These are phyloP conservation scores for Potamilus streckersoni DNA, from an alignment of 1,140 invertebrate species.

Conservation along the genomic window DNA sequence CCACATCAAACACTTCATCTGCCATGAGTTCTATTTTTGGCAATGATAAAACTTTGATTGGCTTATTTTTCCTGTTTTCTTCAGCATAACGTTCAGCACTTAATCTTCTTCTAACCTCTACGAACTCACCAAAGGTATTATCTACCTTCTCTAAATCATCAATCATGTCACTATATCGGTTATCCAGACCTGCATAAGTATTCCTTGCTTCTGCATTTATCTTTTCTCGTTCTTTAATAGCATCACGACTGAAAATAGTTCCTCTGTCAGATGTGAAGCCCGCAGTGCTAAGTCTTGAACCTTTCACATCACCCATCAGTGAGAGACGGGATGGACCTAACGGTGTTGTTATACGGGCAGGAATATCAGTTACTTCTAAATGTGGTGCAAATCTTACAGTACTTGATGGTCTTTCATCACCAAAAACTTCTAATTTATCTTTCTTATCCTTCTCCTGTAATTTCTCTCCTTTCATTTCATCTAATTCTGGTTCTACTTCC, in stretches of 20 bases:
- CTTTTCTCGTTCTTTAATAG: slow-evolving; percentile 47
- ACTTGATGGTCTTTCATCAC: slow-evolving; percentile 32
- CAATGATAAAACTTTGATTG: too few relatives aligned
- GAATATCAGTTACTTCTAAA: slow-evolving; percentile 39
- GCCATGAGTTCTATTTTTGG: too few relatives aligned
- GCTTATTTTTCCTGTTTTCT: too few relatives aligned
- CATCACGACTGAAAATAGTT: slow-evolving; percentile 48
- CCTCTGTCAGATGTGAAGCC: slow-evolving; percentile 31
- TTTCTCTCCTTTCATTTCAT: not conserved
- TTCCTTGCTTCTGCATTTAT: slow-evolving; percentile 46
- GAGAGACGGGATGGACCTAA: slow-evolving; percentile 33
- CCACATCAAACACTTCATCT: too few relatives aligned
- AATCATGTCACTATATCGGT: slow-evolving; percentile 46
- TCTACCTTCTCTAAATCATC: slow-evolving; percentile 46
- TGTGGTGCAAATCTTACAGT: slow-evolving; percentile 41
- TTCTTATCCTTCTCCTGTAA: not conserved
- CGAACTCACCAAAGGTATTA: slow-evolving; percentile 32
- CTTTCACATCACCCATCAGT: slow-evolving; percentile 28
- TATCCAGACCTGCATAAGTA: slow-evolving; percentile 45
- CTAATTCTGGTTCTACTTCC: not conserved
- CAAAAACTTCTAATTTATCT: not conserved
- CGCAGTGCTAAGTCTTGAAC: slow-evolving; percentile 27
- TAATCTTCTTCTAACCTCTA: too few relatives aligned
- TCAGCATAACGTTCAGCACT: too few relatives aligned
- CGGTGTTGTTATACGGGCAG: slow-evolving; percentile 24